Base-by-base conservation (phyloP, 2,888 invertebrate genomes). In the Lasioglossum marginatum region DNA sequence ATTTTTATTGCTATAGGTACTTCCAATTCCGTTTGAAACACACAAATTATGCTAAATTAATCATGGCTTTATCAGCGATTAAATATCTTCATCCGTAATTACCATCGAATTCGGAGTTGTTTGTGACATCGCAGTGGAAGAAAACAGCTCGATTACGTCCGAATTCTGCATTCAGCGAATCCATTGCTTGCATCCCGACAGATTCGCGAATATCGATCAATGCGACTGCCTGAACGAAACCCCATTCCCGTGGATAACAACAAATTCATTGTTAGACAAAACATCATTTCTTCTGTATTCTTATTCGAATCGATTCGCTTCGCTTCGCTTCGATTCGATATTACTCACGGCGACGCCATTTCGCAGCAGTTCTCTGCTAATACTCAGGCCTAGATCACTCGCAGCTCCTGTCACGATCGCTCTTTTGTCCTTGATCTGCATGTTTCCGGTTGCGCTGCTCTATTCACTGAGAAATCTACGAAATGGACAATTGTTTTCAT, bases 371-470 rank as follows among this genome's bases (percentile, higher is more conserved):
- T 95, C 94, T 40, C 90, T 92, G 83, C 92, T 89, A 43, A 94
- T 93, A 23, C 92, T 92, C 31, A 94, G 48, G 19, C 94, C 94
- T 40, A 94, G 81, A 57, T 88, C 92, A 74, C 92, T 92, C 14
- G 94, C 92, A 19, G 92, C 93, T 27, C 95, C 95, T 8, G 93
- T 94, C 12, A 95, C 89, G 48, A 95, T 89, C 3, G 91, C 94
- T 74, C 91, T 92, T 88, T 95, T 95, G 57, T 95, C 94, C 80
- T 94, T 95, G 73, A 95, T 93, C 83, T 94, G 94, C 95, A 95
- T 95, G 6, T 77, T 82, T 52, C 0, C 12, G 72, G 10, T 12
- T 19, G 34, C n/a, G 66, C 23, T 45, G 60, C 12, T 34, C 12
- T 57, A 31, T 16, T 34, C 5, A 34, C 34, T 31, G 14, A 5